A percentile compares a stretch with the other conserved stretches of the same genome.
Conservation (phyloP, 2,797 vertebrate genomes). For the Channallabes apus region DNA sequence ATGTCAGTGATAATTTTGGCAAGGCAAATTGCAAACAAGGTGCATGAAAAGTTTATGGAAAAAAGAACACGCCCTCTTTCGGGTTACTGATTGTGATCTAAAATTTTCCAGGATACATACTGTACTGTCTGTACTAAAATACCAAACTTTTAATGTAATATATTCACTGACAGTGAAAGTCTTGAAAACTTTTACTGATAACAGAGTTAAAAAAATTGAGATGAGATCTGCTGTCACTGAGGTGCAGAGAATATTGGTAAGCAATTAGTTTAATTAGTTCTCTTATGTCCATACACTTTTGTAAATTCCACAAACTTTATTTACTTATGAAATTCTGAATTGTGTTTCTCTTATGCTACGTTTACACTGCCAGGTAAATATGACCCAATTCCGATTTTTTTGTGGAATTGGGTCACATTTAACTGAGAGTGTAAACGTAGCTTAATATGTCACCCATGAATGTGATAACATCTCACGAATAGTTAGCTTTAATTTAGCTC, state of each 20-base stretch:
- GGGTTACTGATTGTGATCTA: neutral
- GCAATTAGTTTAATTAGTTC: too few relatives aligned
- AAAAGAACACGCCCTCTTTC: neutral
- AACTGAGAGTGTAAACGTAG: too few relatives aligned
- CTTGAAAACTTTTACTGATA: neutral
- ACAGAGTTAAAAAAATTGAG: slow-evolving; percentile 51
- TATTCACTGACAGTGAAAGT: neutral
- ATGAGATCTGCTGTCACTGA: slow-evolving; percentile 74
- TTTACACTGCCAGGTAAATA: too few relatives aligned
- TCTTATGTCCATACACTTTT: too few relatives aligned
- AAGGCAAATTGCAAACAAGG: neutral
- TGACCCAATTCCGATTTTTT: too few relatives aligned
- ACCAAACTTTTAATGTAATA: neutral
- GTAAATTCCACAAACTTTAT: neutral
- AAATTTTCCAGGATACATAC: neutral
- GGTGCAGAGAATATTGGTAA: slow-evolving; percentile 80
- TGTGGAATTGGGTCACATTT: too few relatives aligned
- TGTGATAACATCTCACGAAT: neutral
- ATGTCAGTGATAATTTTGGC: neutral
- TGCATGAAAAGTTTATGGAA: neutral
- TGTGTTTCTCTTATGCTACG: neutral
- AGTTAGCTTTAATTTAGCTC: neutral
- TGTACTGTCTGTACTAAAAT: neutral
- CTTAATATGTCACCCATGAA: neutral
- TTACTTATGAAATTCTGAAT: neutral